Evolutionary conservation across 2,113 vertebrate species (phyloP), one percentile per base, ranked within the genome.

Genomic region (Vicugna pacos): DNA sequence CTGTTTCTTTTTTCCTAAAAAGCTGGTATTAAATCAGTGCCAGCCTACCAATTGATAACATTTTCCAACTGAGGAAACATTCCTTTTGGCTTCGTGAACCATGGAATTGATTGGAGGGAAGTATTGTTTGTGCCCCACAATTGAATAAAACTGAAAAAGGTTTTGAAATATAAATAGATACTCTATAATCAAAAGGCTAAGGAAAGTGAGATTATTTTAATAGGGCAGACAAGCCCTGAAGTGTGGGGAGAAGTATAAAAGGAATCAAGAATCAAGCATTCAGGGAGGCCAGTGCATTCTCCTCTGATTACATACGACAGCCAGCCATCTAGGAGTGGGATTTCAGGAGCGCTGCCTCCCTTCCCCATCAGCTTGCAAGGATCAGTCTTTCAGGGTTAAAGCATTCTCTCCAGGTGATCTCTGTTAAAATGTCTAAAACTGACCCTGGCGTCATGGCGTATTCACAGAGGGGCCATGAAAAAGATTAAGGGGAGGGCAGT

Each of bases 21-120:
- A 81, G 22, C 46, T 56, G 2, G 6, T 88, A n/a, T 56, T 42
- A 58, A 96, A 82, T 92, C 72, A 32, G 7, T 54, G 19, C 28
- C 24, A 42, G 4, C 52, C 69, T 83, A 70, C 42, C 42, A 88
- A 56, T 38, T 42, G 54, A 80, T 60, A 91, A 52, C 72, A 60
- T 93, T 88, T 93, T 76, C 91, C 77, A 89, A 88, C 54, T 26
- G 32, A 77, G 72, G 86, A 95, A 82, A 88, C 54, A 28, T 73
- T 89, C 72, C 77, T 13, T 91, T 96, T 92, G 90, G 67, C 82
- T 93, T 89, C 54, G 4, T 32, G 58, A 90, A n/a, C 64, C 58
- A n/a, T 9, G 11, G 60, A 82, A 93, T 52, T 91, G 73, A 91
- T 69, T 6, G 1, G 42, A 50, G 1, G 30, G 46, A 89, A 48